Percentiles rank a stretch among this genome's conserved stretches.
These are phyloP conservation scores for Apistogramma diplotaenia DNA, from an alignment of 2,113 vertebrate genomes.

Conservation along the genomic window DNA sequence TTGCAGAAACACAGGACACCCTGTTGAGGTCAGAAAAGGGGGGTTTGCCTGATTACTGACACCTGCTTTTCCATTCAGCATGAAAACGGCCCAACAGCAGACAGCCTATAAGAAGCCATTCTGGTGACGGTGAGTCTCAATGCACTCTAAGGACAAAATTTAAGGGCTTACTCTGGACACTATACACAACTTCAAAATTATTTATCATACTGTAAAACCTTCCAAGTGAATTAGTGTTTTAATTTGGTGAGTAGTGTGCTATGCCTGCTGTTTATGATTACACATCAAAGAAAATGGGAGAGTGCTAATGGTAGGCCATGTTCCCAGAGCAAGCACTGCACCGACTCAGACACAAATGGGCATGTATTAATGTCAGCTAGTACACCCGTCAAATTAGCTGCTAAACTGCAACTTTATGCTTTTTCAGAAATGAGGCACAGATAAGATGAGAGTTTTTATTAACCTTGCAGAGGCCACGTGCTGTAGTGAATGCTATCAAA, in stretches of 20 bases:
- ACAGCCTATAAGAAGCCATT: background rate
- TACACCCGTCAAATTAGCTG: slow-evolving; percentile 64
- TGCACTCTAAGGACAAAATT: slow-evolving; percentile 10
- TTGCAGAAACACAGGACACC: background rate
- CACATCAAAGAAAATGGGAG: slow-evolving; percentile 44
- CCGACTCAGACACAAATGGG: slow-evolving; percentile 61
- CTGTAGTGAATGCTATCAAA: background rate
- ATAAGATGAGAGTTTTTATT: slow-evolving; percentile 9
- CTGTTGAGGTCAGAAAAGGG: background rate
- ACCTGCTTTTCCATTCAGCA: background rate
- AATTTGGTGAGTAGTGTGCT: slow-evolving; percentile 74
- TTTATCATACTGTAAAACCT: slow-evolving; percentile 72
- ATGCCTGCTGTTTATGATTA: slow-evolving; percentile 57
- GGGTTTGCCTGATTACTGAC: background rate
- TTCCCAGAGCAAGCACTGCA: slow-evolving; percentile 43
- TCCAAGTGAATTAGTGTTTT: slow-evolving; percentile 74
- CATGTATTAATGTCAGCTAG: slow-evolving; percentile 71
- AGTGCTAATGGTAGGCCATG: slow-evolving; percentile 64
- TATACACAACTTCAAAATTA: slow-evolving; percentile 44
- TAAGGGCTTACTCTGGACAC: slow-evolving; percentile 7
- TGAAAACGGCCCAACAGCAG: background rate
- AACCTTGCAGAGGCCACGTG: background rate
- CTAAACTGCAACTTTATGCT: slow-evolving; percentile 23
- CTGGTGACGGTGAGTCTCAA: background rate
- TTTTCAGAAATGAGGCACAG: slow-evolving; percentile 4